Base-by-base conservation (phyloP, 1,140 invertebrate species). In the Rhagoletis zephyria region DNA sequence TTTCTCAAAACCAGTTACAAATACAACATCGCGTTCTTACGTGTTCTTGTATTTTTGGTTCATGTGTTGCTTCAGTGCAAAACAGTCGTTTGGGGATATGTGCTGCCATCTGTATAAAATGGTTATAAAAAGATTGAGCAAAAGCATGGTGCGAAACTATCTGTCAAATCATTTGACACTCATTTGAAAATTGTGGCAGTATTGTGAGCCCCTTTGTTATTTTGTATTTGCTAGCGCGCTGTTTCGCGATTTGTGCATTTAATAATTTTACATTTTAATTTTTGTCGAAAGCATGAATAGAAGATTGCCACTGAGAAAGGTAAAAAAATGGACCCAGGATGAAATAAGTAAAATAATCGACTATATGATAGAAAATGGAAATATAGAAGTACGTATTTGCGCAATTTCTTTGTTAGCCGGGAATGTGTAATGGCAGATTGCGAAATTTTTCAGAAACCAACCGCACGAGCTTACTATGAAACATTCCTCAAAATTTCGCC, bases 401-500 rank as follows among this genome's bases (percentile, higher is more conserved):
- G 19, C 30, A 67, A 67, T 30, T 67, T 7, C 64, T 10, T 81
- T 56, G 42, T 12, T 51, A 48, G 9, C 2, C 10, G 19, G 9
- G 61, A 7, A 63, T 14, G 12, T 14, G 16, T 14, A 59, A 48
- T 74, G 9, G 19, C 1, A 14, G 6, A 48, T 45, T 12, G 9
- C 40, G 2, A 74, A 48, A 63, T 45, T 63, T 85, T 81, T 59
- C 61, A 88, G 64, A 67, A 51, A 74, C 87, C 81, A 70, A 88
- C 87, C 9, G 87, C 81, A 1, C 87, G 85, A 45, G 14, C 48
- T 70, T 88, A 85, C 40, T 88, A 88, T 74, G 85, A 88, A 48
- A 70, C 48, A 56, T 42, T 85, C 40, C n/a, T 88, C 3, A 51
- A 88, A 86, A 30, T 40, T 16, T 19, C 19, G 40, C 56, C 63